phyloP scores from a whole-genome alignment of 2,797 vertebrate genomes.

The Catostomus latipinnis region DNA sequence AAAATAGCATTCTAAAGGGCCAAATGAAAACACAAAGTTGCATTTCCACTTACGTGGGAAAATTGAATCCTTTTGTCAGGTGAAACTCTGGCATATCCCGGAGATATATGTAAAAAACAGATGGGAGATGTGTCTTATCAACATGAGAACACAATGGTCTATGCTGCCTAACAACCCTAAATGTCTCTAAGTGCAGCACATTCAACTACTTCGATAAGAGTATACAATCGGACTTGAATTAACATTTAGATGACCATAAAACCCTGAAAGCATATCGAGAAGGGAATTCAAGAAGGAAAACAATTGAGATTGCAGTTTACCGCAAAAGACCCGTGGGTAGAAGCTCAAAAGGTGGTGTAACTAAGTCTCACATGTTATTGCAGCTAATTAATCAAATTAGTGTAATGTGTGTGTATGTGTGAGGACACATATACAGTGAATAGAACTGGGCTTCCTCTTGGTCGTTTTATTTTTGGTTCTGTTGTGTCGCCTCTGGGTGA shows the following conservation, averaged over 20 bases:
- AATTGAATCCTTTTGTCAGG: slow-evolving; percentile 38
- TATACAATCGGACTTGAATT: slow-evolving; percentile 70
- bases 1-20: slow-evolving; percentile 56
- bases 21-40: slow-evolving; percentile 53
- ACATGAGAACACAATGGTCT: not conserved
- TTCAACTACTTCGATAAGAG: slow-evolving; percentile 53
- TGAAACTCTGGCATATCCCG: slow-evolving; percentile 10
- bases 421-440: slow-evolving; percentile 53
- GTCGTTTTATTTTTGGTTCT: slow-evolving; percentile 69
- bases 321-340: slow-evolving; percentile 19
- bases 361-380: slow-evolving; percentile 60
- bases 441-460: slow-evolving; percentile 55
- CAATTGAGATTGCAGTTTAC: not conserved
- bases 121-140: slow-evolving; percentile 5
- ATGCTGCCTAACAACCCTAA: slow-evolving; percentile 17
- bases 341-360: slow-evolving; percentile 11
- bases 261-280: slow-evolving; percentile 64
- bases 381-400: slow-evolving; percentile 76
- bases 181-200: slow-evolving; percentile 42
- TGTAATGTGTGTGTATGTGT: slow-evolving; percentile 67
- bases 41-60: slow-evolving; percentile 56
- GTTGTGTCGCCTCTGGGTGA: slow-evolving; percentile 67
- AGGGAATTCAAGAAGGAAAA: slow-evolving; percentile 25
- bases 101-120: slow-evolving; percentile 36
- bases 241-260: slow-evolving; percentile 78